phyloP scores from a whole-genome alignment of 2,888 invertebrate genomes.

The Philopedon plagiatum region DNA sequence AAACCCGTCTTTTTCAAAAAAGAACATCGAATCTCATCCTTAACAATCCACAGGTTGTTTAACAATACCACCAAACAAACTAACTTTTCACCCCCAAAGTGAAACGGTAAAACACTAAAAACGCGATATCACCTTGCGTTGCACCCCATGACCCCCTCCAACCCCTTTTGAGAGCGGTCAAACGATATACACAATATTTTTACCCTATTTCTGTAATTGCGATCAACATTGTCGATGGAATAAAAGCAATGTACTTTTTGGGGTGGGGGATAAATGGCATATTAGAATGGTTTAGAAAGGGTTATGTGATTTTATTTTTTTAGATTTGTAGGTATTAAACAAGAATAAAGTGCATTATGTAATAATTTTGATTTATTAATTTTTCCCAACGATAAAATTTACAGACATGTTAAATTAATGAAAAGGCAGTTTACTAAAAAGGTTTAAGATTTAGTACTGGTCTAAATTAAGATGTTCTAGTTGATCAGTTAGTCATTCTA shows the following conservation, averaged over 20 bases:
- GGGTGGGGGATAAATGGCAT: conserved; percentile 13
- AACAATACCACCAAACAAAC: conserved; percentile 39
- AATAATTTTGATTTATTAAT: too few species aligned
- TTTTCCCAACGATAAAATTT: too few species aligned
- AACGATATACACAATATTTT: conserved; percentile 43
- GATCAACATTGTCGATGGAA: conserved; percentile 30
- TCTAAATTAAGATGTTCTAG: too few species aligned
- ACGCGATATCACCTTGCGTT: conserved; percentile 43
- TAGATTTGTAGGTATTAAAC: too few species aligned
- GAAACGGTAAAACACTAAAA: conserved; percentile 48
- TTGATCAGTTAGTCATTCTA: too few species aligned
- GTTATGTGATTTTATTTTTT: not conserved
- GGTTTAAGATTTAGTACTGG: too few species aligned
- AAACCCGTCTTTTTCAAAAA: too few species aligned
- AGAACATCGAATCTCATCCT: not conserved
- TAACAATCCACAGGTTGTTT: conserved; percentile 44
- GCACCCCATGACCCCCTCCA: conserved; percentile 36
- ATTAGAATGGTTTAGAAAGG: too few species aligned
- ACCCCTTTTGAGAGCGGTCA: conserved; percentile 38
- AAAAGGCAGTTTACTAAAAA: too few species aligned
- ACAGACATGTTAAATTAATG: too few species aligned
- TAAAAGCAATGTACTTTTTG: not conserved
- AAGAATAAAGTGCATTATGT: too few species aligned
- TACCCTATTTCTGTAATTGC: conserved; percentile 46
- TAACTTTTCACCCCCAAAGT: conserved; percentile 45